phyloP scores from a whole-genome alignment of 2,113 vertebrate genomes.

The Morphnarchus princeps region DNA sequence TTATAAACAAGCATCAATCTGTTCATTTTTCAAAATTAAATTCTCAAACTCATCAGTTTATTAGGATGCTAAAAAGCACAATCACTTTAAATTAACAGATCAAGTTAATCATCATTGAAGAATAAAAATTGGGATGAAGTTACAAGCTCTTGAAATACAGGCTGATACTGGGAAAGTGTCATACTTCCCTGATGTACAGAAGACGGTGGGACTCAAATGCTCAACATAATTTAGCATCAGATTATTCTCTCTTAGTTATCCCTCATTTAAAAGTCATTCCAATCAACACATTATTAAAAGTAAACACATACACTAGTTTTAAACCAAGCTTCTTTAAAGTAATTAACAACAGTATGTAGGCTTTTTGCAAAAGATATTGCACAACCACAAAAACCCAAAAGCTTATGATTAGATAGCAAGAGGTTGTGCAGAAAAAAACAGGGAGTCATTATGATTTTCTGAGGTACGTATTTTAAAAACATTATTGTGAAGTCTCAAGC shows the following conservation, averaged over 20 bases:
- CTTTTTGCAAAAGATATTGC: not conserved
- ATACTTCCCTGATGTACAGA: not conserved
- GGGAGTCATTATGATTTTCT: not conserved
- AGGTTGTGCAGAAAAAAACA: not conserved
- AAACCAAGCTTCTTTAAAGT: not conserved
- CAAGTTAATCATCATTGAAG: not conserved
- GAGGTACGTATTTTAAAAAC: not conserved
- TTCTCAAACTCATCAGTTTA: not conserved
- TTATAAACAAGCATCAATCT: not conserved
- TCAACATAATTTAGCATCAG: not conserved
- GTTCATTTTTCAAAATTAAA: not conserved
- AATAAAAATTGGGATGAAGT: not conserved
- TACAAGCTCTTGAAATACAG: not conserved
- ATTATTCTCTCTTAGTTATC: not conserved
- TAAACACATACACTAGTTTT: not conserved
- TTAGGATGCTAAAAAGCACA: not conserved
- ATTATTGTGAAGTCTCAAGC: not conserved
- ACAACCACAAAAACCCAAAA: not conserved
- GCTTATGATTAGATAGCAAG: not conserved
- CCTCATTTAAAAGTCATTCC: not conserved
- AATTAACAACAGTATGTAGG: not conserved
- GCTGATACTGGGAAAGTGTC: not conserved
- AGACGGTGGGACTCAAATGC: not conserved
- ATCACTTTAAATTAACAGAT: not conserved
- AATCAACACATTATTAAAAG: not conserved